These are phyloP conservation scores for Patiria miniata DNA, from an alignment of 35 echinoderm and acorn worm genomes.

Conservation along the genomic window DNA sequence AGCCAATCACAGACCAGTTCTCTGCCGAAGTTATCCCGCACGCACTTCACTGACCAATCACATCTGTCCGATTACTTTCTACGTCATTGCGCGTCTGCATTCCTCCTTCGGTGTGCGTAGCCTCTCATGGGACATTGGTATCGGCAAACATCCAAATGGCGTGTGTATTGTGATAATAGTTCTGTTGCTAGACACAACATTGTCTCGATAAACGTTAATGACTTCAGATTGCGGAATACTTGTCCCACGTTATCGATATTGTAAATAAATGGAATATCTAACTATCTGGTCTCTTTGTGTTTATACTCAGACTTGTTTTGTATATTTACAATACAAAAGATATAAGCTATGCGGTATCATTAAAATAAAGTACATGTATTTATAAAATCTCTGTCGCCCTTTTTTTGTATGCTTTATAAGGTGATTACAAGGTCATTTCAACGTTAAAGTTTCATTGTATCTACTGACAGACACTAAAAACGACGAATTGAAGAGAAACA, in stretches of 20 bases:
- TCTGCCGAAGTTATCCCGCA: neutral
- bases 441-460: too few species aligned
- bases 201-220: neutral
- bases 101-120: neutral
- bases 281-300: neutral
- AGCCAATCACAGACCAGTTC: neutral
- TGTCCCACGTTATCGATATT: neutral
- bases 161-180: constrained; percentile 19
- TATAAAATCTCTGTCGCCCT: neutral
- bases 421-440: too few species aligned
- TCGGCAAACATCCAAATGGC: neutral
- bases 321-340: neutral
- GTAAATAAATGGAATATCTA: neutral
- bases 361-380: neutral
- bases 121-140: neutral
- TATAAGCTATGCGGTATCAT: neutral
- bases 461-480: too few species aligned
- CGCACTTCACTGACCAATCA: constrained; percentile 6
- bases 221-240: neutral
- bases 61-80: neutral
- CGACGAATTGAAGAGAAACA: too few species aligned
- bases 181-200: constrained; percentile 12
- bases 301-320: neutral
- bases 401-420: too few species aligned
- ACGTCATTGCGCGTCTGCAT: neutral